Conservation (phyloP, 2,797 vertebrate species). For the Myiothlypis chrysogaster region DNA sequence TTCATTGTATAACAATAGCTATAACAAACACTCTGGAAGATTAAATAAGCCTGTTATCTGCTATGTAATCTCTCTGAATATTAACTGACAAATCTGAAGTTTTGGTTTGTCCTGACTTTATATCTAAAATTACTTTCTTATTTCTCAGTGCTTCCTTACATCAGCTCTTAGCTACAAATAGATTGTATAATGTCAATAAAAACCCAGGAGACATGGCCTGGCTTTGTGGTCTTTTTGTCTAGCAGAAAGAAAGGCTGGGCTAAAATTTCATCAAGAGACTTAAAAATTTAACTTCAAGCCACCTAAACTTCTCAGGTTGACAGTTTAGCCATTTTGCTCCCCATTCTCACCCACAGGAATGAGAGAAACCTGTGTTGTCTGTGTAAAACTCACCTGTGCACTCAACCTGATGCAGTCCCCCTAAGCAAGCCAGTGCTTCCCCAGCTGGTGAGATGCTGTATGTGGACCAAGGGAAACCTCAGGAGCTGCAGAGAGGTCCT, state of each 20-base stretch:
- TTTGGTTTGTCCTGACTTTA: neutral
- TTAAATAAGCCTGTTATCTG: neutral
- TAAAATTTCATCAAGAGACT: neutral
- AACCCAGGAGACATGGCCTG: neutral
- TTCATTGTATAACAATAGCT: neutral
- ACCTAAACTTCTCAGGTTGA: neutral
- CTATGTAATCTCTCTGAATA: neutral
- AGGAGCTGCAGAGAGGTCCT: neutral
- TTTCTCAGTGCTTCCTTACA: neutral
- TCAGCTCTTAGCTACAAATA: neutral
- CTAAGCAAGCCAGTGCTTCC: neutral
- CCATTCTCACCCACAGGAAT: neutral
- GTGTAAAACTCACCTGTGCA: constrained; percentile 36
- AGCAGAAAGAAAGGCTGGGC: neutral
- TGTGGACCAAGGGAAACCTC: neutral
- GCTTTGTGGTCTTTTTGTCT: neutral
- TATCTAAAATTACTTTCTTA: neutral
- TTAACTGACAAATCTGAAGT: neutral
- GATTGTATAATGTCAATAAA: neutral
- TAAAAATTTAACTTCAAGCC: neutral
- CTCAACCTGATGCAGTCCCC: neutral
- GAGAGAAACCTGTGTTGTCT: neutral
- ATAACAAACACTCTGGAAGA: neutral
- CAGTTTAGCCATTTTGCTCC: neutral
- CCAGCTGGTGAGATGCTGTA: neutral